Evolutionary conservation across 2,113 vertebrate genomes (phyloP).

Genomic region (Turdus rufiventris): DNA sequence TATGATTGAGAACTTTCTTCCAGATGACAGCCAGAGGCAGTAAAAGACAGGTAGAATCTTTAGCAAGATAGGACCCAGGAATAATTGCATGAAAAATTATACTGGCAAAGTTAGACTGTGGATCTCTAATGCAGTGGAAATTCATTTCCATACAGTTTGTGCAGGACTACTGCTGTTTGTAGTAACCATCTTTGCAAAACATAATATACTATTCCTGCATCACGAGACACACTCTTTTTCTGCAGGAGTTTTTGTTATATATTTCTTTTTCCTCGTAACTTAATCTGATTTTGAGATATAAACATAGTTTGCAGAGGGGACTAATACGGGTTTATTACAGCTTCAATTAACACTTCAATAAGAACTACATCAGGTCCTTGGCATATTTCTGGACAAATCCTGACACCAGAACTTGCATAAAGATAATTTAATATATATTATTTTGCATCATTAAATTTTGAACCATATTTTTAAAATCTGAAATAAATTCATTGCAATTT

Average conservation of each 20-base stretch:
- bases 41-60: not conserved
- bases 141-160: not conserved
- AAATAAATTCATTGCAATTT: not conserved
- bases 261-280: not conserved
- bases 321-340: not conserved
- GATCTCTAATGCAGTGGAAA: not conserved
- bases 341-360: not conserved
- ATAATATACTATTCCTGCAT: not conserved
- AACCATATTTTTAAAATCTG: not conserved
- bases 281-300: not conserved
- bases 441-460: not conserved
- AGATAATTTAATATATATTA: not conserved
- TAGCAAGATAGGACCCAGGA: not conserved
- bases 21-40: not conserved
- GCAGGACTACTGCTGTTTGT: not conserved
- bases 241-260: not conserved
- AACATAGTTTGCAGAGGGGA: not conserved
- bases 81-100: slow-evolving; percentile 7
- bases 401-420: not conserved
- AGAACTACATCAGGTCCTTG: not conserved
- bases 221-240: not conserved
- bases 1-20: not conserved
- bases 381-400: not conserved
- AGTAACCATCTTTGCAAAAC: not conserved
- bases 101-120: not conserved